Base-by-base conservation (phyloP, 2,797 vertebrate genomes). In the Eutrigla gurnardus region DNA sequence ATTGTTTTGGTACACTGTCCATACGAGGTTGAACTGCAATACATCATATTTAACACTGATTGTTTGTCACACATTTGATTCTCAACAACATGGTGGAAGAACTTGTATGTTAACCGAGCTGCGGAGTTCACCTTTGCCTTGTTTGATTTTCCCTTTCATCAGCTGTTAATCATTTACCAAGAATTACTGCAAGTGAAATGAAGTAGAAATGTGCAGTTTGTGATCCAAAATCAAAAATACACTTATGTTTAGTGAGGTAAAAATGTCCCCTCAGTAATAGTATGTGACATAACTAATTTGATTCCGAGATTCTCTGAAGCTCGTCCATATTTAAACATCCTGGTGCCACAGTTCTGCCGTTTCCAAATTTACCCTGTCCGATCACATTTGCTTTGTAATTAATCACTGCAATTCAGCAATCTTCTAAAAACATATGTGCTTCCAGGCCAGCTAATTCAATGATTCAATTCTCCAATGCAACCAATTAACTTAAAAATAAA, bases 241-340 rank as follows among this genome's bases (percentile, higher is more conserved):
- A 90, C 88, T 86, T 93, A 55, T 52, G 93, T 93, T 87, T 92
- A 92, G 93, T 94, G 94, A 93, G 94, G 93, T 84, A 91, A 93
- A 94, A 90, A 93, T 89, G 91, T 91, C 93, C 86, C 86, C 88
- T 92, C 60, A 53, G 79, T 84, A 86, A 85, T 88, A 81, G 90
- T 65, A 72, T 88, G 74, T 86, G 75, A 76, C 32, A 36, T 62
- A 80, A 86, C 77, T 78, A 77, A 92, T 88, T 84, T 85, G 72
- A 91, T 89, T 77, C 68, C 60, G 75, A 77, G 77, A 85, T 90
- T 66, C 50, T 63, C 64, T 68, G 50, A 65, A 70, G 66, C 82
- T 80, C 6, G 35, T 86, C 80, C 76, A 75, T 80, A 86, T 90
- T 86, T 77, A 85, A 90, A 82, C 50, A 80, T 85, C 66, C 69